A percentile compares a stretch with the other conserved stretches of the same genome.
These are phyloP conservation scores for Odontomyia ornata DNA, from an alignment of 2,888 invertebrate genomes.

Conservation along the genomic window DNA sequence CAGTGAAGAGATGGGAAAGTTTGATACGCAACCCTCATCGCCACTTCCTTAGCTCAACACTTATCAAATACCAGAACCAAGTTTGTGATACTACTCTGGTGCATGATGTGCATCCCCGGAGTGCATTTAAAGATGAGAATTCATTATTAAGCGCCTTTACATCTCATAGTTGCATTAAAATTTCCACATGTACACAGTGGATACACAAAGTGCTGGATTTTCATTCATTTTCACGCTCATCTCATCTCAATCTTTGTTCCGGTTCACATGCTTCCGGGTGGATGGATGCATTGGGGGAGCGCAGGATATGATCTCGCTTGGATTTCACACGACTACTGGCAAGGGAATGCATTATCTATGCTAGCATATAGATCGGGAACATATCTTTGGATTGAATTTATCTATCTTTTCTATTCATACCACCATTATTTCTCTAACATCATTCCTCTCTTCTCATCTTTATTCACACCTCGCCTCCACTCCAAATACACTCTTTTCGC, in stretches of 20 bases:
- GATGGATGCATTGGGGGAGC: background rate
- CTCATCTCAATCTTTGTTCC: constrained; percentile 12
- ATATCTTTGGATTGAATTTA: constrained; percentile 23
- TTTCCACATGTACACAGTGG: constrained; percentile 10
- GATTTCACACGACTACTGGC: background rate
- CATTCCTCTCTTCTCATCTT: background rate
- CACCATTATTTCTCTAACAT: background rate
- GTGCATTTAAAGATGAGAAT: constrained; percentile 24
- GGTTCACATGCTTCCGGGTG: background rate
- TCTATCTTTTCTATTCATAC: no score
- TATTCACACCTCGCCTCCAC: background rate
- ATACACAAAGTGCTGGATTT: background rate
- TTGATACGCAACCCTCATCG: background rate
- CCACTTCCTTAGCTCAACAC: background rate
- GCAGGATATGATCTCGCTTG: background rate
- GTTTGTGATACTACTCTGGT: background rate
- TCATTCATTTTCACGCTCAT: constrained; percentile 32
- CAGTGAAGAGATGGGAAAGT: no score
- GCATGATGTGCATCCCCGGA: background rate
- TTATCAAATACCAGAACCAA: background rate
- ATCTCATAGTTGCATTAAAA: constrained; percentile 26
- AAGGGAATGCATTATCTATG: constrained; percentile 11
- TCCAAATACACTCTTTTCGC: background rate
- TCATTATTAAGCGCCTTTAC: constrained; percentile 31
- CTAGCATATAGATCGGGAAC: background rate